Conservation (phyloP, 2,797 vertebrate species). For the Sternarchorhynchus goeldii region DNA sequence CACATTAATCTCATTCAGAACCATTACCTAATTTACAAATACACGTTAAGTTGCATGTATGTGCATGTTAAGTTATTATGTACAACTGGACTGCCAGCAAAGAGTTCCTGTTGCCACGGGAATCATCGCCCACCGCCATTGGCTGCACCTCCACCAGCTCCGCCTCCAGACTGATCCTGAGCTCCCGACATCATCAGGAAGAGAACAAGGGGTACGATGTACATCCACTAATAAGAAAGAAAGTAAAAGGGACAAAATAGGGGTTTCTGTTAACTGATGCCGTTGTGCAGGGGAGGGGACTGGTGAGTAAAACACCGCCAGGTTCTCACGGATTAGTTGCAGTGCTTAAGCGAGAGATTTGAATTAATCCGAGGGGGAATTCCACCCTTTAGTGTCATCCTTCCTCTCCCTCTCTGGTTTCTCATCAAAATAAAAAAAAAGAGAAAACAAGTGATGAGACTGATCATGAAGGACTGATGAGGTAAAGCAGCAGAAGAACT, state of each 20-base stretch:
- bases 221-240: constrained; percentile 85
- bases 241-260: constrained; percentile 22
- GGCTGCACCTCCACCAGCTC: constrained; percentile 77
- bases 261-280: neutral
- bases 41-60: neutral
- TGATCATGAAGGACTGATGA: constrained; percentile 13
- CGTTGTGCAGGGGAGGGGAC: neutral
- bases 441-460: constrained; percentile 35
- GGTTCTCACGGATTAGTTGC: constrained; percentile 30
- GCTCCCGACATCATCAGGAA: constrained; percentile 97
- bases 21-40: constrained; percentile 5
- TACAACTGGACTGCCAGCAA: constrained; percentile 59
- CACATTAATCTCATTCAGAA: constrained; percentile 9
- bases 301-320: neutral
- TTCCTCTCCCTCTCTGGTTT: constrained; percentile 17
- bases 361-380: constrained; percentile 14
- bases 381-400: constrained; percentile 45
- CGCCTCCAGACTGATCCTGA: constrained; percentile 86
- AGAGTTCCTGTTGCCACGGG: neutral
- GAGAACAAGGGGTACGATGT: constrained; percentile 92
- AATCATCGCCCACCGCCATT: constrained; percentile 77
- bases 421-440: neutral
- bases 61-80: constrained; percentile 61
- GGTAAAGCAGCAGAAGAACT: neutral
- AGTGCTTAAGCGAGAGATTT: neutral